Evolutionary conservation across 2,113 vertebrate genomes (phyloP).

Genomic region (Sinocyclocheilus grahami): DNA sequence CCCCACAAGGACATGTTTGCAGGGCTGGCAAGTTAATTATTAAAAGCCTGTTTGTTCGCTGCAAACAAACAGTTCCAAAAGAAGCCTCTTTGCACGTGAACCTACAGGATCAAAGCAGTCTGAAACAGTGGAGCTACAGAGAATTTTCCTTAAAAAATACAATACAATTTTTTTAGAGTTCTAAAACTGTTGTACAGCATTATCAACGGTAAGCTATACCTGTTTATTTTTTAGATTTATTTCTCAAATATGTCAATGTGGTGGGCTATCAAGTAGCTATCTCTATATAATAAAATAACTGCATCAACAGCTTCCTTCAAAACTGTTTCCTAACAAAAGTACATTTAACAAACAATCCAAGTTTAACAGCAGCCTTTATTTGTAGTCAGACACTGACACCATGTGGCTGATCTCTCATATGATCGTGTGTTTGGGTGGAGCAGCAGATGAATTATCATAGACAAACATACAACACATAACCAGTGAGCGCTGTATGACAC

Average conservation of each 20-base stretch:
- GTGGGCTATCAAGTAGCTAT: background rate
- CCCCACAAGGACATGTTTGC: no score
- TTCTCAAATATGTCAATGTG: background rate
- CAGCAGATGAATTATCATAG: background rate
- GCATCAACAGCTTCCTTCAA: background rate
- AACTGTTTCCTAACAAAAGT: background rate
- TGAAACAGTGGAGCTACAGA: background rate
- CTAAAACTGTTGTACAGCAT: no score
- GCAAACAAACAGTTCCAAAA: background rate
- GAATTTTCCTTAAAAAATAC: background rate
- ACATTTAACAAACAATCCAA: background rate
- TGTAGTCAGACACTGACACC: conserved; percentile 57
- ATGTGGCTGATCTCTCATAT: conserved; percentile 47
- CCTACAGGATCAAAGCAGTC: background rate
- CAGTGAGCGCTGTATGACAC: conserved; percentile 29
- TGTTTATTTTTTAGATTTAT: background rate
- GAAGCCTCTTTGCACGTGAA: background rate
- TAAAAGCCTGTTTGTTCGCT: background rate
- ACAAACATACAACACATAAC: background rate
- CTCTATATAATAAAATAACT: background rate
- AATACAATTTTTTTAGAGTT: no score
- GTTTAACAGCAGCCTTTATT: background rate
- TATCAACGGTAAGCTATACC: background rate
- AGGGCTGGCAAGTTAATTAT: background rate
- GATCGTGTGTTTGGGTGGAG: conserved; percentile 3